phyloP scores from a whole-genome alignment of 2,113 vertebrate species.

The Percina caprodes region DNA sequence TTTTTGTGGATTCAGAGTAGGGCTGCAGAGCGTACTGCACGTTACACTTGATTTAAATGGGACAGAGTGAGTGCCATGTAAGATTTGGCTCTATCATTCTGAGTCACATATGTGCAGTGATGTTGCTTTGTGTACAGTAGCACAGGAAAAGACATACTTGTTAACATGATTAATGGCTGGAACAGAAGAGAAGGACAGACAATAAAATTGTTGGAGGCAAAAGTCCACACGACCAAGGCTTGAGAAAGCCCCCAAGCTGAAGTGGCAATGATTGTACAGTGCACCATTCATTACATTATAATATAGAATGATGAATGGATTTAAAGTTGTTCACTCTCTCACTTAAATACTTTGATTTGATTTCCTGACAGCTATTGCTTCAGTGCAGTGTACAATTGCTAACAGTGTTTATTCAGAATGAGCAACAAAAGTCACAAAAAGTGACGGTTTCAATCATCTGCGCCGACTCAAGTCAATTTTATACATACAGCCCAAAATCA shows the following conservation, averaged over 20 bases:
- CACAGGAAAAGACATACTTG: neutral
- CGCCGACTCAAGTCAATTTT: no score
- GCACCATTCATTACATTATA: neutral
- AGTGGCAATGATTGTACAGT: neutral
- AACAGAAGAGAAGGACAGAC: neutral
- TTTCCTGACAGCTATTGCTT: neutral
- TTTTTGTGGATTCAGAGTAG: neutral
- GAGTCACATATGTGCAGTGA: neutral
- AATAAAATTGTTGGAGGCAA: neutral
- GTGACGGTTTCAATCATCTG: no score
- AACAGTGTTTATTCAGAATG: no score
- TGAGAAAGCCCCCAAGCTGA: neutral
- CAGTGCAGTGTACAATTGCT: neutral
- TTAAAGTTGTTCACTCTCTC: neutral
- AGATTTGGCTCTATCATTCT: neutral
- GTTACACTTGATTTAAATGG: neutral
- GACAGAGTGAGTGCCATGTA: neutral
- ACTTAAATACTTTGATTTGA: neutral
- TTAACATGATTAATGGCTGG: constrained; percentile 11
- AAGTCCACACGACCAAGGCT: neutral
- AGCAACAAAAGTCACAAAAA: no score
- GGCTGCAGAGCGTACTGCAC: neutral
- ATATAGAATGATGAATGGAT: neutral
- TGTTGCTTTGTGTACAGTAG: neutral
- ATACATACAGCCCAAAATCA: no score